Conservation (phyloP, 2,113 vertebrate species). For the Brachypodius melanocephalos region DNA sequence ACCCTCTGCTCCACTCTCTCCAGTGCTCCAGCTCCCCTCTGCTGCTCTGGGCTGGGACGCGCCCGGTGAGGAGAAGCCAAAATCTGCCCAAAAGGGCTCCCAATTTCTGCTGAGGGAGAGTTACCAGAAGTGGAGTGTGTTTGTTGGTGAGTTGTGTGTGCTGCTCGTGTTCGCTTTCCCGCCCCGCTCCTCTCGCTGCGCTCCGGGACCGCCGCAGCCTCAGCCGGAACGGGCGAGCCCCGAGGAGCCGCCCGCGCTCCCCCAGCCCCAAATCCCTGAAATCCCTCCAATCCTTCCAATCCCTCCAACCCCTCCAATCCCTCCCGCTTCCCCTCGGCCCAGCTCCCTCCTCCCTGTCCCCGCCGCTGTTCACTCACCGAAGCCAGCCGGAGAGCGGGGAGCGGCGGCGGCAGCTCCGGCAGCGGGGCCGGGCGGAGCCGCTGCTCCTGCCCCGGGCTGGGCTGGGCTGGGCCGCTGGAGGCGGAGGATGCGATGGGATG, state of each 20-base stretch:
- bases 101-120: rapidly evolving
- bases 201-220: rapidly evolving
- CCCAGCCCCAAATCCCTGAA: no score
- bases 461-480: rapidly evolving
- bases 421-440: background rate
- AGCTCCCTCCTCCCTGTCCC: background rate
- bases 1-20: rapidly evolving
- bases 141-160: rapidly evolving
- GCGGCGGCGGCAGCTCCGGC: background rate
- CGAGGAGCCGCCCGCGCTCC: background rate
- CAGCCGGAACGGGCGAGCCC: background rate
- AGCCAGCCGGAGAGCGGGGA: background rate
- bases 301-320: background rate
- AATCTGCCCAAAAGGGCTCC: background rate
- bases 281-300: no score
- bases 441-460: background rate
- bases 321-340: background rate
- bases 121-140: rapidly evolving
- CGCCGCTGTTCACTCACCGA: background rate
- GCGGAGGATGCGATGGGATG: background rate
- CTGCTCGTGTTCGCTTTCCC: no score
- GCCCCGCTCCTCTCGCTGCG: background rate
- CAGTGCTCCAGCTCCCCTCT: no score
- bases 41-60: background rate
- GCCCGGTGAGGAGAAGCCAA: background rate